A percentile compares a stretch with the other conserved stretches of the same genome.
Evolutionary conservation across 2,113 vertebrate species (phyloP).

Genomic region (Zapornia atra): DNA sequence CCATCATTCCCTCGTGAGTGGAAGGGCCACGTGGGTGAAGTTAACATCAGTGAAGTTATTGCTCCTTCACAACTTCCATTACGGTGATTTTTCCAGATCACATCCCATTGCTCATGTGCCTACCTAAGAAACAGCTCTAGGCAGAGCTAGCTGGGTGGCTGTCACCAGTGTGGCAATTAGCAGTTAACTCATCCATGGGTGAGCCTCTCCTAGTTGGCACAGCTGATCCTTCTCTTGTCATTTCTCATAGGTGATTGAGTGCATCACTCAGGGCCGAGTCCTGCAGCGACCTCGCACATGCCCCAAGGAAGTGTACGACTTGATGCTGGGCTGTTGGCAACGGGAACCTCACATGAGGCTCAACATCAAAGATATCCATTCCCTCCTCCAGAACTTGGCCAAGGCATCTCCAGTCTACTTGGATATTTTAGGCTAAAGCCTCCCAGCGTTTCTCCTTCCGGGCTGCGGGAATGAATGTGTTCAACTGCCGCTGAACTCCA

Average conservation of each 20-base stretch:
- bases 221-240: not conserved
- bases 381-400: conserved; percentile 94
- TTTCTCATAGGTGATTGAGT: conserved; percentile 92
- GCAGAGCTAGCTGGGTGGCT: not conserved
- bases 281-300: conserved; percentile 96
- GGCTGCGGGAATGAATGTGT: conserved; percentile 71
- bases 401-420: conserved; percentile 98
- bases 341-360: conserved; percentile 97
- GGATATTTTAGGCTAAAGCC: conserved; percentile 94
- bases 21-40: not conserved
- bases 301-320: conserved; percentile 96
- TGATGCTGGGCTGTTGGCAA: conserved; percentile 99
- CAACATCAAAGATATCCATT: conserved; percentile 97
- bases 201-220: not conserved
- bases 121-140: not conserved
- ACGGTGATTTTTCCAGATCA: not conserved
- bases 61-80: not conserved
- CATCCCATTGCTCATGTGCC: not conserved
- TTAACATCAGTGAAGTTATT: not conserved
- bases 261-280: conserved; percentile 97
- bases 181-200: not conserved
- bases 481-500: conserved; percentile 79
- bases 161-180: not conserved
- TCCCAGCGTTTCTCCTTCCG: conserved; percentile 58
- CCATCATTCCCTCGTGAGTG: not conserved